These are phyloP conservation scores for Turnix velox DNA, from an alignment of 2,113 vertebrate genomes.

Conservation along the genomic window DNA sequence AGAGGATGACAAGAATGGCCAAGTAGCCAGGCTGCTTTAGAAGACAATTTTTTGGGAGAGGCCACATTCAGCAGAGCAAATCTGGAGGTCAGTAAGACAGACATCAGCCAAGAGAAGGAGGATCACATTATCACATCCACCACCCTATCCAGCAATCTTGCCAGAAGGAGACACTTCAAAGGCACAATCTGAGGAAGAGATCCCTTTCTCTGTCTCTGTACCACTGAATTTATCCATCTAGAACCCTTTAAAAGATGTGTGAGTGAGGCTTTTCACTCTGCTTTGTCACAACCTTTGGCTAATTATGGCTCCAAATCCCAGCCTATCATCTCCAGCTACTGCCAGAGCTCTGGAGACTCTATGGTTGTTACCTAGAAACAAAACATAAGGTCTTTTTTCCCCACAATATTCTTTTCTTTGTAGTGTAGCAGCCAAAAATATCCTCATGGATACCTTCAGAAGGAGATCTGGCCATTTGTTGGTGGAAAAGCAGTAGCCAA, in stretches of 20 bases:
- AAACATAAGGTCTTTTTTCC: background rate
- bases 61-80: background rate
- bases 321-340: accelerated
- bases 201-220: background rate
- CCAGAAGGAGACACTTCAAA: background rate
- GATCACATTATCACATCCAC: background rate
- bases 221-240: background rate
- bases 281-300: background rate
- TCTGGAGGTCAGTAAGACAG: background rate
- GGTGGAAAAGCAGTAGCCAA: background rate
- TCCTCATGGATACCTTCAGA: background rate
- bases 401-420: background rate
- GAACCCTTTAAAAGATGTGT: background rate
- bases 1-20: background rate
- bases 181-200: background rate
- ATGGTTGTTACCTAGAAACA: background rate
- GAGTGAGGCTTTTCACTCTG: accelerated
- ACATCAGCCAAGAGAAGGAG: background rate
- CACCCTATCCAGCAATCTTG: background rate
- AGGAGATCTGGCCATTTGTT: background rate
- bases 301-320: background rate
- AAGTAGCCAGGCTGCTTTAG: background rate
- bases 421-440: background rate
- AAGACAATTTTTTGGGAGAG: background rate
- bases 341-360: background rate